A percentile compares a stretch with the other conserved stretches of the same genome.
These are phyloP conservation scores for Dryas iulia DNA, from an alignment of 1,140 invertebrate genomes.

Conservation along the genomic window DNA sequence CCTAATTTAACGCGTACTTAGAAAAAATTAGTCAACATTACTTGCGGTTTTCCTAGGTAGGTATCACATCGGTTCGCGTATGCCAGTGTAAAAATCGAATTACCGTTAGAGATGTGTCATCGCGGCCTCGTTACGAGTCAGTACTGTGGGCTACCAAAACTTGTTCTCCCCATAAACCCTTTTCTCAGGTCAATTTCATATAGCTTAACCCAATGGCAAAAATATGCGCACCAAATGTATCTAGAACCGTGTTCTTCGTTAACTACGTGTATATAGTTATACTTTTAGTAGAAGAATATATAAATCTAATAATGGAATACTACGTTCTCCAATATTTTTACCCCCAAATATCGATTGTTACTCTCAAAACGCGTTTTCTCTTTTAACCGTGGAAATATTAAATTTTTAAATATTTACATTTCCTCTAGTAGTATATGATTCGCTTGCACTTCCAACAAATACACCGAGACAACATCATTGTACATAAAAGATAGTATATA, in stretches of 20 bases:
- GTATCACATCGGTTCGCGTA: constrained; percentile 31
- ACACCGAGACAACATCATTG: neutral
- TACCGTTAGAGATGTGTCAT: constrained; percentile 77
- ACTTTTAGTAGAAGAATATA: neutral
- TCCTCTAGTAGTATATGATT: neutral
- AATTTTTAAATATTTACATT: neutral
- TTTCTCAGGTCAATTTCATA: constrained; percentile 41
- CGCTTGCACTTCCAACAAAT: neutral
- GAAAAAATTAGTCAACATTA: neutral
- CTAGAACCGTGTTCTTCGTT: neutral
- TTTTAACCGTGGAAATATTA: neutral
- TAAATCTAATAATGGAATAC: neutral
- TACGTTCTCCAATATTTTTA: neutral
- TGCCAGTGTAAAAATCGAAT: constrained; percentile 56
- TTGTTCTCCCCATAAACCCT: constrained; percentile 73
- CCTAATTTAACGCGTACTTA: too few relatives aligned
- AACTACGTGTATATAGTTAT: neutral
- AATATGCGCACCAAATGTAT: neutral
- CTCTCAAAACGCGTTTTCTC: neutral
- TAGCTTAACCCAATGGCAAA: neutral
- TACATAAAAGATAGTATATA: neutral
- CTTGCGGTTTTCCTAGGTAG: constrained; percentile 46
- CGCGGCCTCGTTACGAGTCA: constrained; percentile 68
- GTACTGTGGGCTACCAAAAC: constrained; percentile 63
- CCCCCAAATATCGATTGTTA: neutral